Base-by-base conservation (phyloP, 2,113 vertebrate species). In the Vulpes lagopus region DNA sequence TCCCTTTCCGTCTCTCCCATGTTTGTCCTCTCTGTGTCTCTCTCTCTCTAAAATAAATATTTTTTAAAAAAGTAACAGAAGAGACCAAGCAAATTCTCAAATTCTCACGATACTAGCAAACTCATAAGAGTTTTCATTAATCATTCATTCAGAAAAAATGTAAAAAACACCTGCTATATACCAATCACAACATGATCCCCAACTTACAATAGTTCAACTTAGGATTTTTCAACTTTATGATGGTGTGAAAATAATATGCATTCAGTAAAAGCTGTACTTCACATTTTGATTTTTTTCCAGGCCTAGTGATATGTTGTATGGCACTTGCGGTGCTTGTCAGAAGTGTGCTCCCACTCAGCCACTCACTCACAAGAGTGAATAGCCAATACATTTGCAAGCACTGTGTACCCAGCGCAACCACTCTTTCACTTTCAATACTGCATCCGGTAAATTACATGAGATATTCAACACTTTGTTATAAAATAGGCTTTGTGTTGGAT, bases 101-200 rank as follows among this genome's bases (percentile, higher is more conserved):
- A 87, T 93, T 87, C 69, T 97, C 25, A 35, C 4, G n/a, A 93
- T n/a, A 35, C 20, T 60, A 79, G 73, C 25, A 82, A 86, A 80
- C 9, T 90, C 57, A 0, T 14, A 51, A 78, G 86, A 59, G 73
- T 65, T 76, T 89, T 89, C 84, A 90, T 78, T 64, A 89, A 85
- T 57, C 49, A 82, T 65, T 92, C 65, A 83, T 64, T 91, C 59
- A 74, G 51, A 27, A 51, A 51, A 94, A 95, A 85, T 85, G 27
- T 49, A 76, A 89, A 94, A 49, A 78, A 69, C 27, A 79, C 3
- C 49, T 85, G 60, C 27, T 35, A 38, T 19, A 16, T 9, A 35
- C 60, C 49, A 86, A 87, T 43, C 43, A 43, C 43, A 43, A 67
- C 27, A 67, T 67, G 49, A 43, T 49, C 73, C 74, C 43, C 27